A percentile compares a stretch with the other conserved stretches of the same genome.
Conservation (phyloP, 2,888 invertebrate genomes). For the Pseudanteris insignis region DNA sequence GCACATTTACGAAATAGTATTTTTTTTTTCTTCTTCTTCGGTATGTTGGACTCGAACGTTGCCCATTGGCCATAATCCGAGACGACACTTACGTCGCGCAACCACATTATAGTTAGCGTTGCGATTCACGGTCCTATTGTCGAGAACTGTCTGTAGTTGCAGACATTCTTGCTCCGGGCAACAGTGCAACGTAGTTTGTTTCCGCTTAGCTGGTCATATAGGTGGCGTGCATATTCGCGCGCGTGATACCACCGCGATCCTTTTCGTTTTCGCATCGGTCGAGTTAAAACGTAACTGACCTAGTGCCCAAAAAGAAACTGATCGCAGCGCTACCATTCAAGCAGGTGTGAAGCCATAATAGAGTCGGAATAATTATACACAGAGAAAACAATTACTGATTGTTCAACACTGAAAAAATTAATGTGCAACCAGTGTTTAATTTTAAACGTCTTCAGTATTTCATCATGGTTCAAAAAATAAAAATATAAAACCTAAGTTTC, state of each 20-base stretch:
- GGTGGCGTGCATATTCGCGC: constrained; percentile 32
- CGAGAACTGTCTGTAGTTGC: constrained; percentile 23
- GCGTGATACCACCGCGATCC: constrained; percentile 34
- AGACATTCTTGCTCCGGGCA: constrained; percentile 19
- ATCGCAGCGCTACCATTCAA: constrained; percentile 6
- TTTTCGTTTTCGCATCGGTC: constrained; percentile 35
- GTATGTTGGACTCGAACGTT: no score
- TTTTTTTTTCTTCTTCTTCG: no score
- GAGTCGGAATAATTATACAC: no score
- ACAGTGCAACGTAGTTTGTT: constrained; percentile 17
- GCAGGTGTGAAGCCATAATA: constrained; percentile 12
- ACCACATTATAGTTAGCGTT: no score
- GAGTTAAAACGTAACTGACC: constrained; percentile 27
- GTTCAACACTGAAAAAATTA: no score
- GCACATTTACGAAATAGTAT: no score
- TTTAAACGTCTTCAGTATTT: no score
- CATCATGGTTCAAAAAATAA: no score
- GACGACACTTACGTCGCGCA: not conserved
- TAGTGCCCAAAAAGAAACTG: constrained; percentile 30
- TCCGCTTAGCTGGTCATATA: constrained; percentile 35
- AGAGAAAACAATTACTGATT: no score
- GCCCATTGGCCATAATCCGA: no score
- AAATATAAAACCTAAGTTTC: no score
- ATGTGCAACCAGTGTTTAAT: no score
- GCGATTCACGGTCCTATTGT: constrained; percentile 14